phyloP scores from a whole-genome alignment of 2,113 vertebrate species.

The Xiphias gladius region DNA sequence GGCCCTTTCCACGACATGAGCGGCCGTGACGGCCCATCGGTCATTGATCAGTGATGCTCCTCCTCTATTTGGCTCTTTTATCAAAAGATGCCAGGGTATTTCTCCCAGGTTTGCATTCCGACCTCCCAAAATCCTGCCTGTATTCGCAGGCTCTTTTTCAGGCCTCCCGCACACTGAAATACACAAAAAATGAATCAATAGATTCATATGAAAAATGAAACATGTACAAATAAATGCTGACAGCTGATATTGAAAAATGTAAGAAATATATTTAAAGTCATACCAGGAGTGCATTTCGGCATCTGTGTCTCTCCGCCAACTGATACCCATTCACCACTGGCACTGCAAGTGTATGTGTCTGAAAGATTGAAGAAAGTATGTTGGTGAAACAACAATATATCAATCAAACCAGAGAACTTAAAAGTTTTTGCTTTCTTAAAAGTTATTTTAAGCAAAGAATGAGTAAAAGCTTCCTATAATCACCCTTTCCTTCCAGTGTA shows the following conservation, averaged over 20 bases:
- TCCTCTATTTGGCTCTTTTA: constrained; percentile 64
- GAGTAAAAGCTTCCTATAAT: background rate
- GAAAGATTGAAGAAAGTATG: constrained; percentile 14
- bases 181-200: constrained; percentile 27
- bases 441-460: background rate
- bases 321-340: constrained; percentile 76
- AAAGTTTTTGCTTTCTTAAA: background rate
- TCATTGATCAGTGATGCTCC: constrained; percentile 91
- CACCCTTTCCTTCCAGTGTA: constrained; percentile 76
- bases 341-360: constrained; percentile 77
- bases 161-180: constrained; percentile 90
- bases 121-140: constrained; percentile 86
- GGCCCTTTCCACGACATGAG: constrained; percentile 85
- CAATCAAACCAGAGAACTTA: background rate
- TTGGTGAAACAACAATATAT: background rate
- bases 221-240: background rate
- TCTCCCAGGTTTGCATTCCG: constrained; percentile 76
- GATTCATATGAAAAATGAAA: background rate
- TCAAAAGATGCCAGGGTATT: constrained; percentile 92
- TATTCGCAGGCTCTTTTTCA: background rate
- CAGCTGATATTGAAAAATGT: background rate
- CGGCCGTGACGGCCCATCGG: constrained; percentile 93
- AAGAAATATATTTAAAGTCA: background rate
- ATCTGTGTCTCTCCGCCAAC: constrained; percentile 16
- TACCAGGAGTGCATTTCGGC: constrained; percentile 82